Base-by-base conservation (phyloP, 2,113 vertebrate species). In the Bungarus multicinctus region DNA sequence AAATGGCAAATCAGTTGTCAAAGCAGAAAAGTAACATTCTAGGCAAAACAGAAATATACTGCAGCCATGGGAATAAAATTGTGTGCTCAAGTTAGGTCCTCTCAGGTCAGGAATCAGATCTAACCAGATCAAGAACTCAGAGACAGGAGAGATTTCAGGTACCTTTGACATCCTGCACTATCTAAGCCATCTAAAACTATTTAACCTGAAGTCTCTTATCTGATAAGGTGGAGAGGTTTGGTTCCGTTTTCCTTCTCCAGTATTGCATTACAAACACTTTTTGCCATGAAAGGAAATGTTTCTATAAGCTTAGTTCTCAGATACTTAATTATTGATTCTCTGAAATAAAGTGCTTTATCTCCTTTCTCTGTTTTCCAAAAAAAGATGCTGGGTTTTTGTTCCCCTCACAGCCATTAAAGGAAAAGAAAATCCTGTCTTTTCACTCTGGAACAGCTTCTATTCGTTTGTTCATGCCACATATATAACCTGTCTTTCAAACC, bases 241-340 rank as follows among this genome's bases (percentile, higher is more conserved):
- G 30, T 93, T 95, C 95, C 23, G 3, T 5, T 20, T 50, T 92
- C 85, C 90, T 93, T 89, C 90, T 85, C 54, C 85, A 64, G 93
- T 53, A 89, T 45, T 94, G 85, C 90, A 93, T 95, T 95, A 87
- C 94, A 89, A 43, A n/a, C 89, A 27, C 53, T 58, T 89, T 86
- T 94, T 93, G 87, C 47, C 54, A 74, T 91, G 6, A 87, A 89
- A 91, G 30, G 93, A 50, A 0, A 0, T 55, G 60, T 90, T 94
- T 97, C 86, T 57, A 94, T 91, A 93, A 93, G 88, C 74, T 85
- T 57, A 86, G 93, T 94, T 45, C 47, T 30, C 94, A 85, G 3
- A 0, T 23, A 6, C 27, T 94, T 54, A 5, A 81, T 94, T 91
- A 92, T 94, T 95, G 94, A 92, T 94, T 55, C 12, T 57, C 39